Evolutionary conservation across 2,113 vertebrate genomes (phyloP).

Genomic region (Platanista minor): DNA sequence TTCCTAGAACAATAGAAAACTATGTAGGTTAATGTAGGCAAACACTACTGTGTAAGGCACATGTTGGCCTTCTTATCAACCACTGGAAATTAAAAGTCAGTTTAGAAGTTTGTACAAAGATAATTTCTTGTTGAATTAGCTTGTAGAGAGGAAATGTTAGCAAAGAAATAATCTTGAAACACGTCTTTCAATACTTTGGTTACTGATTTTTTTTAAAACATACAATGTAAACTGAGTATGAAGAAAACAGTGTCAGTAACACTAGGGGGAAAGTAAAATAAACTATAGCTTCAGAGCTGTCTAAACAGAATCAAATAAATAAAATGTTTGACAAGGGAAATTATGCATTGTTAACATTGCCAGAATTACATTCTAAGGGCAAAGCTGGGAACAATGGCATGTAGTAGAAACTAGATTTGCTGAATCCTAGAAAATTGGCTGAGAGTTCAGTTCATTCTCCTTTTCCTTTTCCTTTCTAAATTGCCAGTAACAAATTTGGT

Average conservation of each 20-base stretch:
- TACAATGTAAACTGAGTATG: not conserved
- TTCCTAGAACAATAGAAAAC: conserved; percentile 72
- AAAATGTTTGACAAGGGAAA: not conserved
- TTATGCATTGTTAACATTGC: not conserved
- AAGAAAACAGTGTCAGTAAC: not conserved
- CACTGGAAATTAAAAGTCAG: not conserved
- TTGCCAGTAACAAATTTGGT: not conserved
- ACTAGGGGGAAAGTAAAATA: not conserved
- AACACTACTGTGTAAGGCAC: conserved; percentile 66
- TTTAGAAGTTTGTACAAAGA: not conserved
- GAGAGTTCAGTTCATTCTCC: not conserved
- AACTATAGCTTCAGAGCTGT: not conserved
- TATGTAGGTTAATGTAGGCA: conserved; percentile 37
- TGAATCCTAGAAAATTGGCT: not conserved
- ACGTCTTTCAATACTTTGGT: not conserved
- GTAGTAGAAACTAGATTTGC: not conserved
- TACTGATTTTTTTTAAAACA: not conserved
- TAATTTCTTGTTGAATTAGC: not conserved
- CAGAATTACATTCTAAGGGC: not conserved
- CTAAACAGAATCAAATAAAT: not conserved
- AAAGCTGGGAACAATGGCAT: not conserved
- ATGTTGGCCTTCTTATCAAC: conserved; percentile 61
- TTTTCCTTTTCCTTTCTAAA: conserved; percentile 3
- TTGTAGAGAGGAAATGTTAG: not conserved
- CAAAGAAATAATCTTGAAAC: not conserved